Evolutionary conservation across 2,113 vertebrate species (phyloP).

Genomic region (Centrocercus urophasianus): DNA sequence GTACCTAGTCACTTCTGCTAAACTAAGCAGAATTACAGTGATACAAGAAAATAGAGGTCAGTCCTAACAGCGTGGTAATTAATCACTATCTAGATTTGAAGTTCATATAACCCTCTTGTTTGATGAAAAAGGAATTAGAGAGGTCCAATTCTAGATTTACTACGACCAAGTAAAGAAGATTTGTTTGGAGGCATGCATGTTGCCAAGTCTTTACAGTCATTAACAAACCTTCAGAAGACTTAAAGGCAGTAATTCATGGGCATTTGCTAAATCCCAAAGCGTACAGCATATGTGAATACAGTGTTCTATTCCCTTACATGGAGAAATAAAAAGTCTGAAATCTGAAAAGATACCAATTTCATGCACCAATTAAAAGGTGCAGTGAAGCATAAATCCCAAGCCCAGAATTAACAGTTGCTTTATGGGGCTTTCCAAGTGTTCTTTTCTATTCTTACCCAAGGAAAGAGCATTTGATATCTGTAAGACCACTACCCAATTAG

Average conservation of each 20-base stretch:
- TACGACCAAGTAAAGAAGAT: background rate
- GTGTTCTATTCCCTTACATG: background rate
- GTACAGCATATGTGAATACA: background rate
- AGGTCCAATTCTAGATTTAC: background rate
- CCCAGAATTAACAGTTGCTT: background rate
- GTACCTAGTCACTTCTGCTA: background rate
- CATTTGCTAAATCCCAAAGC: background rate
- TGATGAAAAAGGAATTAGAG: background rate
- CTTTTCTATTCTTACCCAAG: background rate
- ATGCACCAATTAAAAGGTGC: conserved; percentile 33
- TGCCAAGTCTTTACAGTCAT: conserved; percentile 7
- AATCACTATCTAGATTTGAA: background rate
- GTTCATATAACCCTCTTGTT: background rate
- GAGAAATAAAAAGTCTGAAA: background rate
- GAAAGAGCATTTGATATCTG: background rate
- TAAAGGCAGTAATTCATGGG: background rate
- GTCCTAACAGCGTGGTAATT: background rate
- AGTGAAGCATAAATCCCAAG: background rate
- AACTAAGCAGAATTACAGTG: background rate
- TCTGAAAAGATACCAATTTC: conserved; percentile 37
- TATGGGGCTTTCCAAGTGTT: background rate
- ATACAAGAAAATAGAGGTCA: background rate
- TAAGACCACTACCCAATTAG: background rate
- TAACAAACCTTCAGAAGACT: background rate
- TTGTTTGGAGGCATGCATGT: background rate